Evolutionary conservation across 2,888 invertebrate genomes (phyloP), one percentile per base, ranked within the genome.

Genomic region (Gastracanthus pulcherrimus): DNA sequence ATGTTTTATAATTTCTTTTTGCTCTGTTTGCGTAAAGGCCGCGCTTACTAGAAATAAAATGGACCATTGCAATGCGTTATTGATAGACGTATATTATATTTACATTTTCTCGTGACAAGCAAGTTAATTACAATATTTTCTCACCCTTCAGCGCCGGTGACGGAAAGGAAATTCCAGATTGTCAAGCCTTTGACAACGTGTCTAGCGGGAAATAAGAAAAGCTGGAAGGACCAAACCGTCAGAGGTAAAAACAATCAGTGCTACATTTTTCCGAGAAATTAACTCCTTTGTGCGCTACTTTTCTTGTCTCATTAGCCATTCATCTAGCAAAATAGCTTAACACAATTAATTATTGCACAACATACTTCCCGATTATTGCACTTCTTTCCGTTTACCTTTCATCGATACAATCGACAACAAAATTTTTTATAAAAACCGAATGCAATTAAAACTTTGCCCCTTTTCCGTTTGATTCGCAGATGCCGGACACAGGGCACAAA

Each of bases 181-280:
- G 94, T 94, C 84, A 96, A 97, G 89, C 97, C 97, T 0, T 97
- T 97, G 97, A 92, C 94, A 51, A 92, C 94, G 34, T 96, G 96
- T 91, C 94, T 97, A 71, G 93, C 93, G 58, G 95, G 96, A 86
- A 97, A 97, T 92, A 97, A 96, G 92, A 94, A 94, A 86, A 95
- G 95, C 87, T 97, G 97, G 97, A 96, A 96, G 89, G 96, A 96
- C 85, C 96, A 96, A 91, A 96, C 96, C 77, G 92, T 95, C 70
- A 94, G 94, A 93, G 96, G 96, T 95, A 91, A 83, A 67, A 2
- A 45, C 7, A 41, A 82, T 45, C 60, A 60, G 69, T 76, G 31
- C 36, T 6, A 16, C 6, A 26, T 31, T 3, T 26, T 64, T 64
- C 48, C 48, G 3, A 2, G 9, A 41, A 60, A 74, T 72, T 62